Conservation (phyloP, 2,888 invertebrate species). For the Stictocephala bisonia region DNA sequence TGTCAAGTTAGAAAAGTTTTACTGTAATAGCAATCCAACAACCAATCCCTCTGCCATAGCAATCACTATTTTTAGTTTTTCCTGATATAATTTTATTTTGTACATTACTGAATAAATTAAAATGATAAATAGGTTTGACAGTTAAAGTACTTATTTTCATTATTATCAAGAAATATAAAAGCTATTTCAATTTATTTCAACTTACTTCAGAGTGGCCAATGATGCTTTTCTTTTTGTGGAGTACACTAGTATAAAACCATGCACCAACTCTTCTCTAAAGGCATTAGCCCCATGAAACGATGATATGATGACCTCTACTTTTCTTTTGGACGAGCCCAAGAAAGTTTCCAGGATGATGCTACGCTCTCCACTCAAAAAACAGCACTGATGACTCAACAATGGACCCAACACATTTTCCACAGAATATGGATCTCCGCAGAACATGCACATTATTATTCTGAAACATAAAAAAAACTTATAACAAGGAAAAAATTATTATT, state of each 20-base stretch:
- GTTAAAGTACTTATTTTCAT: too few relatives aligned
- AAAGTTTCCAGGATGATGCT: constrained; percentile 93
- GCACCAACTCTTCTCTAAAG: constrained; percentile 90
- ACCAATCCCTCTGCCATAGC: too few relatives aligned
- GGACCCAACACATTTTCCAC: constrained; percentile 91
- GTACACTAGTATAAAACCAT: constrained; percentile 95
- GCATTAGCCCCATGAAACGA: constrained; percentile 95
- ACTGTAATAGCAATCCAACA: too few relatives aligned
- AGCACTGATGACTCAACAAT: constrained; percentile 86
- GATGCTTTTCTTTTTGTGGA: constrained; percentile 96
- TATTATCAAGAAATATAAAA: too few relatives aligned
- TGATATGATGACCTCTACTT: constrained; percentile 91
- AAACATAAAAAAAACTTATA: constrained; percentile 50
- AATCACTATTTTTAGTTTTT: too few relatives aligned
- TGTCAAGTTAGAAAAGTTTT: too few relatives aligned
- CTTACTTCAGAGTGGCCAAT: constrained; percentile 88
- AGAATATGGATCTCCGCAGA: constrained; percentile 94
- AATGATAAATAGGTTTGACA: too few relatives aligned
- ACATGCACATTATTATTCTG: constrained; percentile 94
- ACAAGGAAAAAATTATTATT: too few relatives aligned
- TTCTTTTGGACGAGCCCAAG: constrained; percentile 88
- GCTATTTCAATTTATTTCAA: constrained; percentile 52
- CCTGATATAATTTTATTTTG: too few relatives aligned
- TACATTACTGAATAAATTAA: too few relatives aligned
- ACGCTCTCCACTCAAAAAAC: constrained; percentile 85